Evolutionary conservation across 2,888 invertebrate species (phyloP).

Genomic region (Amaurobius ferox): DNA sequence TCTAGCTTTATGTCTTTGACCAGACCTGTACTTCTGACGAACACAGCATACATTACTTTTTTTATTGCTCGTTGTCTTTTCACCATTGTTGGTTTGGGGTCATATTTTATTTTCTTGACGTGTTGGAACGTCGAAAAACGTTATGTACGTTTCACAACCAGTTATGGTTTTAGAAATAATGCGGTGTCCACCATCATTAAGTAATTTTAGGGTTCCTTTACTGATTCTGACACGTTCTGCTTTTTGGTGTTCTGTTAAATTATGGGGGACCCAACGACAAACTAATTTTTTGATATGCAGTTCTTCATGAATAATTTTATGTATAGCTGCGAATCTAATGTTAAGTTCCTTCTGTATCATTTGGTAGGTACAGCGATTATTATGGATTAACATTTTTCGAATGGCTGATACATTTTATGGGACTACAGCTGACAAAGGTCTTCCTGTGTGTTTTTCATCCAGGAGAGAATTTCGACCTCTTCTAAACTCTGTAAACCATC

Average conservation of each 20-base stretch:
- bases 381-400: conserved; percentile 1
- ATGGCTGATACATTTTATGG: conserved; percentile 5
- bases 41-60: too few relatives aligned
- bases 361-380: conserved; percentile 15
- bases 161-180: conserved; percentile 11
- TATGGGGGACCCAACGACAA: conserved; percentile 19
- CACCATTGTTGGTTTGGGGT: too few relatives aligned
- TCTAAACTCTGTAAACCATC: conserved; percentile 1
- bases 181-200: conserved; percentile 8
- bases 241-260: conserved; percentile 36
- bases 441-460: conserved; percentile 17
- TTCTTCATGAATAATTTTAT: conserved; percentile 2
- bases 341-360: conserved; percentile 24
- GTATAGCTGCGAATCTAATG: conserved; percentile 11
- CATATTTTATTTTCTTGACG: too few relatives aligned
- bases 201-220: background rate
- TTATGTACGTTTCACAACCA: too few relatives aligned
- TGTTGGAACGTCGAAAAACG: too few relatives aligned
- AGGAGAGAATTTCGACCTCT: conserved; percentile 22
- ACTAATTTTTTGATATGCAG: conserved; percentile 25
- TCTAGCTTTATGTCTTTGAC: too few relatives aligned
- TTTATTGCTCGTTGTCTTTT: too few relatives aligned
- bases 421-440: conserved; percentile 2
- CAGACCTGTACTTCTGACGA: too few relatives aligned
- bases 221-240: conserved; percentile 15